A percentile compares a stretch with the other conserved stretches of the same genome.
Conservation (phyloP, 2,888 invertebrate species). For the Caenorhabditis wallacei region DNA sequence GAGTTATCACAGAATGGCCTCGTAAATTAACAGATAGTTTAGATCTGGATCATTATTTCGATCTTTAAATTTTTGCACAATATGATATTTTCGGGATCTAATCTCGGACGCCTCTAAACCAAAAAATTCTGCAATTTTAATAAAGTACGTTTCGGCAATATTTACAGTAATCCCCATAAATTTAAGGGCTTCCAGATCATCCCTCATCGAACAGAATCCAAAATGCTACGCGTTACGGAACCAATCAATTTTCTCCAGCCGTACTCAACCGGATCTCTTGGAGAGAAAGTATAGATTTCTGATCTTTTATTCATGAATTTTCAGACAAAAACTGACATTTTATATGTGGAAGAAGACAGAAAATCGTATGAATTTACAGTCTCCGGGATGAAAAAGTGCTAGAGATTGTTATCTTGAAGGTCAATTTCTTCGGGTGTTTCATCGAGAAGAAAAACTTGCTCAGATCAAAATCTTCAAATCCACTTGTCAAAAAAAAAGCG, state of each 20-base stretch:
- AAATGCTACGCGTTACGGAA: background rate
- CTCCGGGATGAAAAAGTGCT: background rate
- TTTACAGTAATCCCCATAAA: too few species aligned
- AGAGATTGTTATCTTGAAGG: background rate
- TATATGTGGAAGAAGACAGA: constrained; percentile 10
- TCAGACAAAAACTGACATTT: constrained; percentile 19
- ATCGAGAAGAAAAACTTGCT: too few species aligned
- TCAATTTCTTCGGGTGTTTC: background rate
- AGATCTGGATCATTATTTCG: too few species aligned
- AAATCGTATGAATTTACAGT: background rate
- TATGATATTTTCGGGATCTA: too few species aligned
- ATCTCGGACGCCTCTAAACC: too few species aligned
- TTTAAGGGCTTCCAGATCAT: too few species aligned
- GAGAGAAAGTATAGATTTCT: constrained; percentile 5
- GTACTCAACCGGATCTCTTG: background rate
- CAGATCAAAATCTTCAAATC: background rate
- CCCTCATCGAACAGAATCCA: too few species aligned
- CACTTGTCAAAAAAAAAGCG: constrained; percentile 48
- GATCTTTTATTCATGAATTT: constrained; percentile 26
- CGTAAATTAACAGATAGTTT: too few species aligned
- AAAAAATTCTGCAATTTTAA: too few species aligned
- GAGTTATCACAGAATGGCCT: too few species aligned
- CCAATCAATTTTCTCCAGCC: background rate
- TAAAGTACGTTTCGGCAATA: too few species aligned
- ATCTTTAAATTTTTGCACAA: too few species aligned